Conservation (phyloP, 2,888 invertebrate species). For the Spisula subtruncata region DNA sequence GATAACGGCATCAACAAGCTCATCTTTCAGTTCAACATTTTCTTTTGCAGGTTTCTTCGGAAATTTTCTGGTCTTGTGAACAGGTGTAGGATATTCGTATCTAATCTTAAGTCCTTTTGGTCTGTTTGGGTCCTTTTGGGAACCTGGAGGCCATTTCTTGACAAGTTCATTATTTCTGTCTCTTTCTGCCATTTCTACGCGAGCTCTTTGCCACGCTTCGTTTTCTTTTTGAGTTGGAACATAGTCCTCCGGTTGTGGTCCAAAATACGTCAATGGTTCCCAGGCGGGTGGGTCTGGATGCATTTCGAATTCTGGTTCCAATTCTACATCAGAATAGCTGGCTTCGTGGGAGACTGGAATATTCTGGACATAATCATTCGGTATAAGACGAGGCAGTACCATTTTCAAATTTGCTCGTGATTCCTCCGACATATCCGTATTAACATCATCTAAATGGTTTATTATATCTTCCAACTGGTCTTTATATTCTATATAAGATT, state of each 20-base stretch:
- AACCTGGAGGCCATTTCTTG: slow-evolving; percentile 34
- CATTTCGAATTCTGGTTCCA: slow-evolving; percentile 32
- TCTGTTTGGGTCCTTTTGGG: slow-evolving; percentile 44
- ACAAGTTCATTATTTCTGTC: slow-evolving; percentile 38
- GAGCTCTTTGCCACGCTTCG: slow-evolving; percentile 22
- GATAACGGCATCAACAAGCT: slow-evolving; percentile 31
- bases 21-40: neutral
- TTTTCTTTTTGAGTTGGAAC: slow-evolving; percentile 37
- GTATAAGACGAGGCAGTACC: slow-evolving; percentile 22
- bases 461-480: slow-evolving; percentile 32
- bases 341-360: neutral
- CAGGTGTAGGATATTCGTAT: slow-evolving; percentile 12
- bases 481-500: slow-evolving; percentile 30
- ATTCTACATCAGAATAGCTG: slow-evolving; percentile 46
- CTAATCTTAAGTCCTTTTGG: slow-evolving; percentile 31
- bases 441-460: slow-evolving; percentile 45
- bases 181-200: slow-evolving; percentile 38
- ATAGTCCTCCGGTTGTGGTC: slow-evolving; percentile 34
- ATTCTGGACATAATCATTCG: slow-evolving; percentile 10
- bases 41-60: slow-evolving; percentile 35
- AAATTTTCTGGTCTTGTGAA: slow-evolving; percentile 26
- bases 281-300: neutral
- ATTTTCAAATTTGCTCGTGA: slow-evolving; percentile 6
- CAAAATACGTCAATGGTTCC: neutral
- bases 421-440: slow-evolving; percentile 40